These are phyloP conservation scores for Torymus texanus DNA, from an alignment of 2,888 invertebrate species.

Conservation along the genomic window DNA sequence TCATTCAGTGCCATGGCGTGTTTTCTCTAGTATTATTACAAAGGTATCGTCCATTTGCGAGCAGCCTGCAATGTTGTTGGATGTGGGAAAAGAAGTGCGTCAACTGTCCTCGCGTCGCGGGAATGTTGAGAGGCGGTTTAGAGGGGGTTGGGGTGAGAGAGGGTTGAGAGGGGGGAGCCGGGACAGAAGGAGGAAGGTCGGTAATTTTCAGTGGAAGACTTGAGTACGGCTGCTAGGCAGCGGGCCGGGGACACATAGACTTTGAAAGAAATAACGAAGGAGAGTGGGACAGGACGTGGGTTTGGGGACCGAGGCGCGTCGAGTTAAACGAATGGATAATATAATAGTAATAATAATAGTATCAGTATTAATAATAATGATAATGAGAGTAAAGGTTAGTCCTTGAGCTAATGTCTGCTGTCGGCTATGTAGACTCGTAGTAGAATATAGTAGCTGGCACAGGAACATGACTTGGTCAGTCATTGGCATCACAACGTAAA, in stretches of 20 bases:
- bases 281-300: constrained; percentile 64
- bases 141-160: constrained; percentile 25
- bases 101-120: constrained; percentile 5
- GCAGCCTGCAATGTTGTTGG: constrained; percentile 27
- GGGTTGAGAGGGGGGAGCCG: no score
- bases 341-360: constrained; percentile 38
- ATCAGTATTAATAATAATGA: constrained; percentile 53
- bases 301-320: constrained; percentile 58
- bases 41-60: background rate
- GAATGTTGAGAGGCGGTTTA: constrained; percentile 41
- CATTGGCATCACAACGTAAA: constrained; percentile 75
- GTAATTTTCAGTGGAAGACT: constrained; percentile 43
- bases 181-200: constrained; percentile 15
- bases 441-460: constrained; percentile 73
- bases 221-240: constrained; percentile 21
- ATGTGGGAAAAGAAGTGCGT: constrained; percentile 12
- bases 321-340: constrained; percentile 63
- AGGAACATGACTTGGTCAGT: constrained; percentile 75
- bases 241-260: constrained; percentile 68
- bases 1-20: constrained; percentile 35
- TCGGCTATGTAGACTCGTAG: constrained; percentile 68
- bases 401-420: constrained; percentile 61
- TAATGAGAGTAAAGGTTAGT: constrained; percentile 46
- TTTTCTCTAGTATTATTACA: background rate
- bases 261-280: constrained; percentile 75